Conservation (phyloP, 2,797 vertebrate species). For the Jordanella pulchra region DNA sequence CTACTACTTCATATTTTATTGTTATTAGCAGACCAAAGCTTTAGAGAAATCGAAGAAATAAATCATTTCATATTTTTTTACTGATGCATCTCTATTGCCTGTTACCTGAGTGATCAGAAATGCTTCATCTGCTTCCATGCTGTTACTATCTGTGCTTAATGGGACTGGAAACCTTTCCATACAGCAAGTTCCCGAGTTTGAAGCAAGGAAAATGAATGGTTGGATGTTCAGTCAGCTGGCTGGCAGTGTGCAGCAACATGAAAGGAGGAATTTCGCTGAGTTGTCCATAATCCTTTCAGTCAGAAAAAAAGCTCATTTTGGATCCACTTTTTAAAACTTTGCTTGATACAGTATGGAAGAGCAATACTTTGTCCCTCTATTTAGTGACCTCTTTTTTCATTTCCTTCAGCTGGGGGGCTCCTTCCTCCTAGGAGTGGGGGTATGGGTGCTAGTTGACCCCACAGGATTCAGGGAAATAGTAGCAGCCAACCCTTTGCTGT, state of each 20-base stretch:
- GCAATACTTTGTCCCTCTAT: slow-evolving; percentile 28
- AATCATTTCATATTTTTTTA: too few relatives aligned
- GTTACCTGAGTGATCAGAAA: background rate
- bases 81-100: too few relatives aligned
- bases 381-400: slow-evolving; percentile 13
- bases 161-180: background rate
- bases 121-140: background rate
- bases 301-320: background rate
- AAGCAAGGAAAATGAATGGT: background rate
- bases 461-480: slow-evolving; percentile 95
- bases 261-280: background rate
- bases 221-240: background rate
- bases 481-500: slow-evolving; percentile 90
- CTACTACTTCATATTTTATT: too few relatives aligned
- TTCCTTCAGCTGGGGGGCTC: slow-evolving; percentile 88
- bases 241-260: background rate
- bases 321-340: background rate
- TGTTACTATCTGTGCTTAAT: background rate
- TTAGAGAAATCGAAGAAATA: too few relatives aligned
- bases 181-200: background rate
- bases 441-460: slow-evolving; percentile 95
- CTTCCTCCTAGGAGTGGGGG: slow-evolving; percentile 90
- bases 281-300: background rate
- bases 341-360: background rate
- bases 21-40: too few relatives aligned